phyloP scores from a whole-genome alignment of 1,140 invertebrate species.

The Drosophila hydei region DNA sequence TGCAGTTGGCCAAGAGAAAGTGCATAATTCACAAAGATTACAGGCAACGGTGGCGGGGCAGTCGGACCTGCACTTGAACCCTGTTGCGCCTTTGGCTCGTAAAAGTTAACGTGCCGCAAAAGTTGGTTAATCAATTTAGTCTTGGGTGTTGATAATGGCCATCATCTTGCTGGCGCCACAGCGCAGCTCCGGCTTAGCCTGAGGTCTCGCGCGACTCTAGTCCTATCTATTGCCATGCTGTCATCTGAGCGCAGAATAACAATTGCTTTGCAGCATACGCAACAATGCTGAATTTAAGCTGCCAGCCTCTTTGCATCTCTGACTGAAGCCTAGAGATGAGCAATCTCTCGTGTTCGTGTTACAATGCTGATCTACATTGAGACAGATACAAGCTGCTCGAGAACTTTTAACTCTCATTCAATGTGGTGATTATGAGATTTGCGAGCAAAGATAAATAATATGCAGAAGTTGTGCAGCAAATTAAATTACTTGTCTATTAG shows the following conservation, averaged over 20 bases:
- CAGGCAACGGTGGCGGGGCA: neutral
- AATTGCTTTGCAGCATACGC: neutral
- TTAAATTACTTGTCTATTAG: too few relatives aligned
- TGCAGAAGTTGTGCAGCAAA: too few relatives aligned
- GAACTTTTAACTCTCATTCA: too few relatives aligned
- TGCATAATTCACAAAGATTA: conserved; percentile 33
- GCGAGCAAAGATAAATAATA: too few relatives aligned
- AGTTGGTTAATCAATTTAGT: conserved; percentile 51
- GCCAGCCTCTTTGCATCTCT: conserved; percentile 3
- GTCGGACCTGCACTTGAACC: conserved; percentile 11
- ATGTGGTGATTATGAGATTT: too few relatives aligned
- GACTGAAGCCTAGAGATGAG: neutral
- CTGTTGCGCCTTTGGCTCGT: conserved; percentile 21
- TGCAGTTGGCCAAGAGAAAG: conserved; percentile 24
- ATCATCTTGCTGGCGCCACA: conserved; percentile 28
- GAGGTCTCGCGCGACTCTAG: neutral
- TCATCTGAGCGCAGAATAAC: conserved; percentile 6
- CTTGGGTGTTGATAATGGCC: conserved; percentile 47
- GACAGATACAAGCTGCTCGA: too few relatives aligned
- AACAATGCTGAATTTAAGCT: conserved; percentile 31
- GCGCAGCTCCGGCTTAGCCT: conserved; percentile 3
- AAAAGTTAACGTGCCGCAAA: conserved; percentile 34
- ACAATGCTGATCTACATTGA: too few relatives aligned
- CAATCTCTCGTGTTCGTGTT: neutral
- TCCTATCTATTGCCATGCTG: conserved; percentile 7